A percentile compares a stretch with the other conserved stretches of the same genome.
Evolutionary conservation across 2,113 vertebrate species (phyloP).

Genomic region (Sebastes schlegelii): DNA sequence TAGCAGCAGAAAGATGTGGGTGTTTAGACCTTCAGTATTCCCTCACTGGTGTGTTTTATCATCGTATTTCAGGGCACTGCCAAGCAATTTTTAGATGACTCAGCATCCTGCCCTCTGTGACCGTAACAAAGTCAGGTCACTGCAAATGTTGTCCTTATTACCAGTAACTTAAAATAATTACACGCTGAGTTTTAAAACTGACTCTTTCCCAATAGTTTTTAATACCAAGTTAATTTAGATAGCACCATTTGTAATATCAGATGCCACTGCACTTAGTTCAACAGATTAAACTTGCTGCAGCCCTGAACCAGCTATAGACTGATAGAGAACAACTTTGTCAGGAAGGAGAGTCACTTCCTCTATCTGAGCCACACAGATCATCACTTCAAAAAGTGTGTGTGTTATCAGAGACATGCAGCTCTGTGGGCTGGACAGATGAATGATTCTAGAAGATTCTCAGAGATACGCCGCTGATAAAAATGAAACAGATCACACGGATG

Average conservation of each 20-base stretch:
- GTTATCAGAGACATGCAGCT: neutral
- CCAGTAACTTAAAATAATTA: neutral
- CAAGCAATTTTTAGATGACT: conserved; percentile 7
- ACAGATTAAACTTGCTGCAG: neutral
- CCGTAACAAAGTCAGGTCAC: neutral
- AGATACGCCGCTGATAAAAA: neutral
- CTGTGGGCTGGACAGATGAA: conserved; percentile 4
- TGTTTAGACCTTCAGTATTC: conserved; percentile 14
- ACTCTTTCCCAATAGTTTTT: neutral
- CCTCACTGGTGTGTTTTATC: conserved; percentile 2
- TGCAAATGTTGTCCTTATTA: neutral
- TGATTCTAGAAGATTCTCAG: conserved; percentile 8
- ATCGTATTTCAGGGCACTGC: neutral
- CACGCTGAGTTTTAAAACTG: neutral
- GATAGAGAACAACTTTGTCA: conserved; percentile 11
- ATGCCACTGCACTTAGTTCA: neutral
- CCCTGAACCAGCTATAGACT: neutral
- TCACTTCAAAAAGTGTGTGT: neutral
- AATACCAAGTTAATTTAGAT: neutral
- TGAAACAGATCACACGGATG: neutral
- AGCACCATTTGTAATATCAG: neutral
- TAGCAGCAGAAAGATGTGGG: conserved; percentile 41
- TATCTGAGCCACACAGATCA: conserved; percentile 2
- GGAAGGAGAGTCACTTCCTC: conserved; percentile 17
- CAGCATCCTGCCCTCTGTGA: conserved; percentile 10